Evolutionary conservation across 2,113 vertebrate species (phyloP).

Genomic region (Sylvilagus bachmani): DNA sequence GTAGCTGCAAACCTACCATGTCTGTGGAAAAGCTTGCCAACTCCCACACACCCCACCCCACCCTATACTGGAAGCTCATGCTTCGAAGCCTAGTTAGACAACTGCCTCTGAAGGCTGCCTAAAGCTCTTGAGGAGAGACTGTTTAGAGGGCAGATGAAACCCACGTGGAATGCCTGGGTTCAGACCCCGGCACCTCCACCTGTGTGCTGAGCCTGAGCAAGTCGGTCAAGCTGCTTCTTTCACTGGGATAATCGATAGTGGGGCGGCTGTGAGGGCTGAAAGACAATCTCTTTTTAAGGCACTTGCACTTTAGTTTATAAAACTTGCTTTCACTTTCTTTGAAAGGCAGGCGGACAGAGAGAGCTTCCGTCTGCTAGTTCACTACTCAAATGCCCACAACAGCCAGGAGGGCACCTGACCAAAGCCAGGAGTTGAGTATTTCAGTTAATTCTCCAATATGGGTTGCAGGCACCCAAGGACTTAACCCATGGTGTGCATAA

Average conservation of each 20-base stretch:
- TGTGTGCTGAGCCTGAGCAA: rapidly evolving
- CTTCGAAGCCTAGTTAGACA: neutral
- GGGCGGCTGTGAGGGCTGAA: neutral
- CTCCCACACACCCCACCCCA: neutral
- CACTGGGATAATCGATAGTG: neutral
- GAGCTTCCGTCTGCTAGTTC: no score
- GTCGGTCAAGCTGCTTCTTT: neutral
- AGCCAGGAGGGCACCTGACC: no score
- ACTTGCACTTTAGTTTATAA: no score
- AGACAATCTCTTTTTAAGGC: neutral
- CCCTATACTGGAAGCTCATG: neutral
- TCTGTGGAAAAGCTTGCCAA: neutral
- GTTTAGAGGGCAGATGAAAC: neutral
- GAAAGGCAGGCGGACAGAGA: no score
- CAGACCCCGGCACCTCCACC: neutral
- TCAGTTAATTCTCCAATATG: no score
- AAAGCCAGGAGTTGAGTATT: no score
- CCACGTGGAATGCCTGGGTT: neutral
- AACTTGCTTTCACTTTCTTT: no score
- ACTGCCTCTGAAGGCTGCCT: neutral
- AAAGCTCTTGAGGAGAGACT: neutral
- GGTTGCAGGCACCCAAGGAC: no score
- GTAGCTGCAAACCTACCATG: neutral
- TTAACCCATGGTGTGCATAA: no score
- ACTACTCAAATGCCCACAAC: no score